A percentile compares a stretch with the other conserved stretches of the same genome.
phyloP scores from a whole-genome alignment of 2,888 invertebrate species.

The Volucella inflata region DNA sequence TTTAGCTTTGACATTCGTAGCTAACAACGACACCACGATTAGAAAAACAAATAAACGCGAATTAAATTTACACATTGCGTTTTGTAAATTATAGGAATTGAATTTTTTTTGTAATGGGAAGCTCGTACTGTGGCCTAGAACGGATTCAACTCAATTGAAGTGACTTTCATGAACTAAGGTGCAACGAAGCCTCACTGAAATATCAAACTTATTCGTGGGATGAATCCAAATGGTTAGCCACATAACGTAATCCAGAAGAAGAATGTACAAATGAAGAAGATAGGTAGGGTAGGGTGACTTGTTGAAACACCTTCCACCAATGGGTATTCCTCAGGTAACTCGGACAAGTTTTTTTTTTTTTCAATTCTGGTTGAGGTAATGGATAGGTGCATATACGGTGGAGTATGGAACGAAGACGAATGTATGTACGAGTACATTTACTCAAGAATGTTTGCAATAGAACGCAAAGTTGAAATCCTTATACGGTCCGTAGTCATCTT shows the following conservation, averaged over 20 bases:
- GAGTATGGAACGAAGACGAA: background rate
- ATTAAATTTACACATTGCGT: conserved; percentile 82
- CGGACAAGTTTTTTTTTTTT: conserved; percentile 27
- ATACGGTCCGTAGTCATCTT: conserved; percentile 15
- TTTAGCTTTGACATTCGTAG: conserved; percentile 68
- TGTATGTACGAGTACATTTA: conserved; percentile 11
- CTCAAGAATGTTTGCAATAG: background rate
- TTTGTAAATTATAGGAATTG: background rate
- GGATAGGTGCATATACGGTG: conserved; percentile 12
- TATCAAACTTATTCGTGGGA: conserved; percentile 54
- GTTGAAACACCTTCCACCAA: conserved; percentile 64
- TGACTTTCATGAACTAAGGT: conserved; percentile 57
- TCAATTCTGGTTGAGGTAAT: background rate
- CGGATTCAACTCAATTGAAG: conserved; percentile 68
- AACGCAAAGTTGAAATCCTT: background rate
- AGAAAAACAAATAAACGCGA: conserved; percentile 81
- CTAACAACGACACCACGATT: conserved; percentile 78
- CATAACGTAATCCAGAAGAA: conserved; percentile 17
- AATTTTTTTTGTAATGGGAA: conserved; percentile 5
- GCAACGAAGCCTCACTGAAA: conserved; percentile 63
- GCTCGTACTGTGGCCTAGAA: conserved; percentile 54
- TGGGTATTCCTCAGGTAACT: conserved; percentile 26
- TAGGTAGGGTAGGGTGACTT: conserved; percentile 3
- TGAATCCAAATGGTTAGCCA: conserved; percentile 52
- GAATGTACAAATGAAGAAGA: conserved; percentile 21